These are phyloP conservation scores for Pectinophora gossypiella DNA, from an alignment of 1,140 invertebrate species.

Conservation along the genomic window DNA sequence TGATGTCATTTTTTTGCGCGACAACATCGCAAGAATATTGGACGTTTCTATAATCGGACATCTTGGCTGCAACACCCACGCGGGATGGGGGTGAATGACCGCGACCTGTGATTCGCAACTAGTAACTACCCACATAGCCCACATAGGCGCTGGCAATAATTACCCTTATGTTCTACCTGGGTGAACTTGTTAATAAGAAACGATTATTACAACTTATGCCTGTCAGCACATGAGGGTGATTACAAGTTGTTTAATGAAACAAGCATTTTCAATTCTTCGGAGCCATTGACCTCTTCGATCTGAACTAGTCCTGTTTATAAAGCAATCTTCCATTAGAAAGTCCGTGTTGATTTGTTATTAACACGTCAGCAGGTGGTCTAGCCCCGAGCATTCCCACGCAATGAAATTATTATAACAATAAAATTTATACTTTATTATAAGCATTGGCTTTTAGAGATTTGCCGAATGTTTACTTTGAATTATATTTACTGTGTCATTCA, in stretches of 20 bases:
- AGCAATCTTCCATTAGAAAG: constrained; percentile 34
- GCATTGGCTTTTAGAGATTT: too few species aligned
- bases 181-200: not conserved
- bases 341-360: constrained; percentile 9
- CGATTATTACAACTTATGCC: not conserved
- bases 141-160: not conserved
- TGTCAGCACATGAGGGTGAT: not conserved
- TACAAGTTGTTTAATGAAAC: not conserved
- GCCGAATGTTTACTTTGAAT: too few species aligned
- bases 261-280: not conserved
- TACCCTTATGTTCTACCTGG: not conserved
- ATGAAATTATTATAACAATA: not conserved
- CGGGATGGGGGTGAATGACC: constrained; percentile 25
- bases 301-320: not conserved
- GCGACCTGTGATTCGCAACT: constrained; percentile 18
- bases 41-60: not conserved
- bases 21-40: not conserved
- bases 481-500: too few species aligned
- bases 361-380: constrained; percentile 6
- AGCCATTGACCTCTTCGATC: not conserved
- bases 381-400: not conserved
- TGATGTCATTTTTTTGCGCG: not conserved
- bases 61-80: constrained; percentile 12
- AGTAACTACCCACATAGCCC: constrained; percentile 11
- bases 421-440: too few species aligned